Base-by-base conservation (phyloP, 2,797 vertebrate genomes). In the Spinibarbus caldwelli region DNA sequence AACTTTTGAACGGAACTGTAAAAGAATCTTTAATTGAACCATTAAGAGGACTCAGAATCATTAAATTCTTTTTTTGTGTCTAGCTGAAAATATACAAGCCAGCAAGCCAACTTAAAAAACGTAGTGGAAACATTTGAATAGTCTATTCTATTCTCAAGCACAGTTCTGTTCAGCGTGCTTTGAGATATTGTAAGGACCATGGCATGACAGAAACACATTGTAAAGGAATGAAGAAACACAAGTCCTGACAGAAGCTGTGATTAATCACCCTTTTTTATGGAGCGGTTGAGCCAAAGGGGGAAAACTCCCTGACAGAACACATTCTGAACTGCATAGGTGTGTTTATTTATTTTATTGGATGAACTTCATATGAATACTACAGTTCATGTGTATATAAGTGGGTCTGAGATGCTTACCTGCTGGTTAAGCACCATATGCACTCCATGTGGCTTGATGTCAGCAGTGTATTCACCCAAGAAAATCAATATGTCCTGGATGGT, bases 371-470 rank as follows among this genome's bases (percentile, higher is more conserved):
- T 43, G 21, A 52, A 62, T 26, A 34, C 29, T 66, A 49, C n/a
- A 43, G 23, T 43, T 57, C 19, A 8, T 34, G 19, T 71, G n/a
- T 6, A 26, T 45, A 2, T 45, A n/a, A n/a, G n/a, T n/a, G n/a
- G n/a, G 19, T 38, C 29, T 83, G 15, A 14, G 26, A 26, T 5
- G 87, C 12, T 57, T 87, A 99, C 98, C 96, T 99, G 98, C 89
- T 98, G 97, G 91, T 99, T 99, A 85, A 99, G 96, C 77, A 99
- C 98, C 97, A 99, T 99, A 92, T 99, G 98, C 73, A 99, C 97
- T 26, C 98, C 98, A 0, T 99, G 98, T 21, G 96, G 97, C 92
- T 96, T 96, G 90, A 99, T 97, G 86, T 99, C 97, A 0, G 92
- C 95, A 1, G 97, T 98, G 82, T 97, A 97, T 31, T 99, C 98